Conservation (phyloP, 2,888 invertebrate species). For the Thysanoteuthis rhombus region DNA sequence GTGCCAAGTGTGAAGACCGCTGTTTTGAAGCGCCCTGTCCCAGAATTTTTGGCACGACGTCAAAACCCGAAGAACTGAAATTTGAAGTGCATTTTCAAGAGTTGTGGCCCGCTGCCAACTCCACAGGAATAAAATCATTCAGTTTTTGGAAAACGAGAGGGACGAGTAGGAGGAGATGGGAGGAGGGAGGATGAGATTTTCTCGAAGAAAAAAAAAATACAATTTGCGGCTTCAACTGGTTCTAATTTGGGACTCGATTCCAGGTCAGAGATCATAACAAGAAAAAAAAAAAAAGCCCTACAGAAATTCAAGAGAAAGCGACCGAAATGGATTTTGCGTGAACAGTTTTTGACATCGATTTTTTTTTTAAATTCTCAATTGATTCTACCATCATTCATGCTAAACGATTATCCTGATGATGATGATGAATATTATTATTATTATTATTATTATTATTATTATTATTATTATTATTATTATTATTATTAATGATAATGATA, state of each 20-base stretch:
- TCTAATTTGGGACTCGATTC: constrained; percentile 12
- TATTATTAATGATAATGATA: too few relatives aligned
- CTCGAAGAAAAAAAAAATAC: background rate
- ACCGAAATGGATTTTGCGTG: background rate
- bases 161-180: background rate
- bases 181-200: background rate
- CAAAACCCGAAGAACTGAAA: background rate
- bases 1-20: background rate
- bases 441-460: too few relatives aligned
- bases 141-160: background rate
- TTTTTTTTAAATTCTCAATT: too few relatives aligned
- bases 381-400: too few relatives aligned
- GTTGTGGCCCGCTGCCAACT: background rate
- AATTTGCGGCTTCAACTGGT: background rate
- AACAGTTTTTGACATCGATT: too few relatives aligned
- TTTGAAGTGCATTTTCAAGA: constrained; percentile 12
- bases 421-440: too few relatives aligned
- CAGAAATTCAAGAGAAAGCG: background rate
- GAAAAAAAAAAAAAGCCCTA: too few relatives aligned
- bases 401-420: too few relatives aligned
- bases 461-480: too few relatives aligned
- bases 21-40: background rate
- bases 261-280: background rate
- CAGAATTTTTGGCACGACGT: background rate
- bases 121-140: constrained; percentile 12